These are phyloP conservation scores for Rana temporaria DNA, from an alignment of 2,113 vertebrate species.

Conservation along the genomic window DNA sequence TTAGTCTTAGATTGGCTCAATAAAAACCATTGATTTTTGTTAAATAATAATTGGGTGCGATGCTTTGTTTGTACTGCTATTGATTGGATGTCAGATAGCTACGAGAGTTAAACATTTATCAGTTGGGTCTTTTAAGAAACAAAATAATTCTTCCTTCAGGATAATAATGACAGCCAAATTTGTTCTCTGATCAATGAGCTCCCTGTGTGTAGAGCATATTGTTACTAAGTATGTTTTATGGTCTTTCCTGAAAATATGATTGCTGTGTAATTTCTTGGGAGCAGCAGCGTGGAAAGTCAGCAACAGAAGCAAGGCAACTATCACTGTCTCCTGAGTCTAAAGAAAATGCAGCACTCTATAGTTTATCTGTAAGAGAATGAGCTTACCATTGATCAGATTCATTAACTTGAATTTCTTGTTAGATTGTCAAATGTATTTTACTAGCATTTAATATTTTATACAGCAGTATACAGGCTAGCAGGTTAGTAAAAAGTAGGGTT, in stretches of 20 bases:
- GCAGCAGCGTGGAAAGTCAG: neutral
- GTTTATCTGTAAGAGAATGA: neutral
- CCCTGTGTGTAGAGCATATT: neutral
- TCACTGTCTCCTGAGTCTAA: neutral
- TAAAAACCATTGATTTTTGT: conserved; percentile 26
- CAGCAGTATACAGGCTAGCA: neutral
- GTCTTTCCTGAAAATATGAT: conserved; percentile 19
- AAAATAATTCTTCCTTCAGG: conserved; percentile 7
- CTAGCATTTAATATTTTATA: neutral
- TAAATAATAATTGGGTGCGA: neutral
- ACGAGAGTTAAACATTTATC: conserved; percentile 25
- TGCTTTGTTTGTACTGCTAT: neutral
- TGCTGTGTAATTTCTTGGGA: neutral
- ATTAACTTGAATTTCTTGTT: neutral
- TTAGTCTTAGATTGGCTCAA: neutral
- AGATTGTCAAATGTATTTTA: neutral
- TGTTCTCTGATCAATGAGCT: neutral
- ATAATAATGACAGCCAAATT: neutral
- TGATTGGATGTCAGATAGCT: neutral
- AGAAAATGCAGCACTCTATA: neutral
- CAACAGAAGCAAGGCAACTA: neutral
- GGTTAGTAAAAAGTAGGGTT: no score
- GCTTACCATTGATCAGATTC: conserved; percentile 1
- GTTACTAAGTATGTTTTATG: conserved; percentile 2
- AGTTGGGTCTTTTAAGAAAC: conserved; percentile 20